A percentile compares a stretch with the other conserved stretches of the same genome.
These are phyloP conservation scores for Rhinogobio ventralis DNA, from an alignment of 2,797 vertebrate species.

Conservation along the genomic window DNA sequence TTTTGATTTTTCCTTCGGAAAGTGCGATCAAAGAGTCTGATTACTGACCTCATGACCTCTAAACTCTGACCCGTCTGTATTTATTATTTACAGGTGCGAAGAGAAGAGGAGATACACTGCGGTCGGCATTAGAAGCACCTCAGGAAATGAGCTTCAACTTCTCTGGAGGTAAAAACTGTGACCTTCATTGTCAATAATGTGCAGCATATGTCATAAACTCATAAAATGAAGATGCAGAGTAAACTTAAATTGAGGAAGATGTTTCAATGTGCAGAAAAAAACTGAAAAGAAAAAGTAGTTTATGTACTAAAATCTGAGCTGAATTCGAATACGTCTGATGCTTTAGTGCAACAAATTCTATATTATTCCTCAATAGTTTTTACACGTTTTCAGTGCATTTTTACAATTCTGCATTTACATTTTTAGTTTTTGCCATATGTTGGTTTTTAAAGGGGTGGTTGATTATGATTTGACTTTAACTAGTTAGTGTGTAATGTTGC, in stretches of 20 bases:
- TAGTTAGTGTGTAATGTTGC: too few species aligned
- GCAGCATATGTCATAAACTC: not conserved
- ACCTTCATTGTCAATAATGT: not conserved
- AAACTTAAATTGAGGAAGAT: not conserved
- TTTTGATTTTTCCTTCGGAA: constrained; percentile 43
- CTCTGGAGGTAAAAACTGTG: constrained; percentile 33
- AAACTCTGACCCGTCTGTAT: constrained; percentile 38
- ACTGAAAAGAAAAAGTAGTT: too few species aligned
- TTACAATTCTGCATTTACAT: not conserved
- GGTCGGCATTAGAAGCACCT: constrained; percentile 1
- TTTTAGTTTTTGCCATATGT: too few species aligned
- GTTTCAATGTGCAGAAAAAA: not conserved
- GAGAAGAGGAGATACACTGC: constrained; percentile 2
- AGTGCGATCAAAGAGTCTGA: constrained; percentile 48
- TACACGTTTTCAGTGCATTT: not conserved
- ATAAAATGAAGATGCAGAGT: not conserved
- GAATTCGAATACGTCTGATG: too few species aligned
- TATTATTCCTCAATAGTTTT: too few species aligned
- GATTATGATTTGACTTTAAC: too few species aligned
- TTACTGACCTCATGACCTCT: constrained; percentile 29
- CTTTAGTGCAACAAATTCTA: too few species aligned
- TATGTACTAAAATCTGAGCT: not conserved
- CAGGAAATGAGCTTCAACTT: constrained; percentile 66
- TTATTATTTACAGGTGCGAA: constrained; percentile 53
- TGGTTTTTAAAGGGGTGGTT: too few species aligned